phyloP scores from a whole-genome alignment of 2,888 invertebrate genomes.

The Athalia cordata region DNA sequence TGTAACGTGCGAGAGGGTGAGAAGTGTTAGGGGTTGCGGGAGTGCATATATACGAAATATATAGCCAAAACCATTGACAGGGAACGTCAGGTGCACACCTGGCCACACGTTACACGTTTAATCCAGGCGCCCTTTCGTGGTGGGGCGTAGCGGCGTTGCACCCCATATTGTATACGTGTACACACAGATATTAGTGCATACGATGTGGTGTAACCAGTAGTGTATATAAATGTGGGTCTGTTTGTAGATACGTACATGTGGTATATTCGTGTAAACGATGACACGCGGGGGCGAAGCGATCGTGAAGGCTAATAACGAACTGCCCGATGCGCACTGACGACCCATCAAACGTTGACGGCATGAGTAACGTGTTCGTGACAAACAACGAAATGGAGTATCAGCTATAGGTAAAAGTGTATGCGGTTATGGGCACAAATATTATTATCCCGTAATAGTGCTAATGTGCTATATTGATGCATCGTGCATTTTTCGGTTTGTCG shows the following conservation, averaged over 20 bases:
- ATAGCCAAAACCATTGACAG: conserved; percentile 62
- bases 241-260: too few relatives aligned
- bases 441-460: not conserved
- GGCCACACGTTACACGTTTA: conserved; percentile 52
- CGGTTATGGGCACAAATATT: not conserved
- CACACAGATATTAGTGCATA: not conserved
- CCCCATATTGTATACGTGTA: not conserved
- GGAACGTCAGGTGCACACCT: conserved; percentile 65
- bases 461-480: too few relatives aligned
- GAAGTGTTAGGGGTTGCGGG: conserved; percentile 46
- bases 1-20: not conserved
- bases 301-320: conserved; percentile 8
- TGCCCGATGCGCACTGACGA: conserved; percentile 22
- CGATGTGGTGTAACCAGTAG: not conserved
- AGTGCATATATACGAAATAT: conserved; percentile 43
- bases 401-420: not conserved
- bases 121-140: not conserved
- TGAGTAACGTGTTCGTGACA: conserved; percentile 22
- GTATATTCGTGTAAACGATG: too few relatives aligned
- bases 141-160: too few relatives aligned
- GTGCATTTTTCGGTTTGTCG: too few relatives aligned
- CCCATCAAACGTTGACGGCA: conserved; percentile 38
- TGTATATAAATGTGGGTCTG: not conserved
- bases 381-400: conserved; percentile 10
- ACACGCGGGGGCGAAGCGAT: not conserved